Base-by-base conservation (phyloP, 2,888 invertebrate species). In the Mimas tiliae region DNA sequence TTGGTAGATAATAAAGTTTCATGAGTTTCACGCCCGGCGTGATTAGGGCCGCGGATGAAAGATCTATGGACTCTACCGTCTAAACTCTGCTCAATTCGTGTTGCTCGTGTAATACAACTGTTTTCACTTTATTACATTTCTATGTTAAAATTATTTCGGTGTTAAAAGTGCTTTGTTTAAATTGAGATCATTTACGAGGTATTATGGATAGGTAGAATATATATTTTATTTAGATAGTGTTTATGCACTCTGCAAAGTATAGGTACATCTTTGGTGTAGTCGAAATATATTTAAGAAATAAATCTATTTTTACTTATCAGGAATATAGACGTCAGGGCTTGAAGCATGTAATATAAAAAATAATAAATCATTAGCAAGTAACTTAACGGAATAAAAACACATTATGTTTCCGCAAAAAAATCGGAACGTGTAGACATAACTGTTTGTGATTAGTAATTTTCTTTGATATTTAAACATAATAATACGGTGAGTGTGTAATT, bases 1-100 rank as follows among this genome's bases (percentile, higher is more conserved):
- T 78, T 70, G 74, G 77, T 82, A 83, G 74, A 77, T 83, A 83
- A 88, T 89, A 88, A 87, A 85, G 79, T 87, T 87, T 84, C 86
- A 84, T 83, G 86, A 80, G 45, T 45, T 76, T 79, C 76, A 79
- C 77, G 72, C 75, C 50, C 75, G 74, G 78, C 73, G 86, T 89
- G 86, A 89, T 90, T 88, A 88, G 85, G 79, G 74, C 76, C 71
- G 72, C 78, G 74, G 84, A 78, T 84, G 90, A 91, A 84, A 89
- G 89, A 90, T 89, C 83, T 89, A 87, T 87, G 80, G 82, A 67
- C 72, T 70, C 68, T 74, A 72, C 74, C 69, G 68, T 71, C 58
- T 50, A 9, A 50, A 64, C 63, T 63, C 71, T 63, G 73, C 72
- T 71, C 66, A 75, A 77, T 72, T 72, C 73, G 67, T 80, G 74